A percentile compares a stretch with the other conserved stretches of the same genome.
phyloP scores from a whole-genome alignment of 2,797 vertebrate species.

The Hephaestus fuliginosus region DNA sequence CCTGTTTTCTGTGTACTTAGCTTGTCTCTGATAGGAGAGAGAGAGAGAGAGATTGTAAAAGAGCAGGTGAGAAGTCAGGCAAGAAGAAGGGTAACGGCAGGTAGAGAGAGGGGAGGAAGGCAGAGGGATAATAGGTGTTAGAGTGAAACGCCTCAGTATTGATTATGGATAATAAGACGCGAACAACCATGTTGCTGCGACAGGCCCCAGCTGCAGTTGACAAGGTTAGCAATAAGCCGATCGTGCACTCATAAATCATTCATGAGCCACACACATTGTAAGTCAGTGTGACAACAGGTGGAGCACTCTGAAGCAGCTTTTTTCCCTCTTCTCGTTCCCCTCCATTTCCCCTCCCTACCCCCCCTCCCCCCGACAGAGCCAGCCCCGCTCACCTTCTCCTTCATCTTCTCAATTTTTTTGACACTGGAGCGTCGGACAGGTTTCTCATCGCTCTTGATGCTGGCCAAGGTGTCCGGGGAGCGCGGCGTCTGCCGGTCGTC shows the following conservation, averaged over 20 bases:
- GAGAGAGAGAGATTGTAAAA: neutral
- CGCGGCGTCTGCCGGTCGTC: conserved; percentile 95
- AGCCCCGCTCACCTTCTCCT: conserved; percentile 91
- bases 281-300: conserved; percentile 61
- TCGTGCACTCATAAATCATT: conserved; percentile 65
- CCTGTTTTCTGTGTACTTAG: conserved; percentile 98
- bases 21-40: conserved; percentile 89
- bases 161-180: conserved; percentile 69
- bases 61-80: conserved; percentile 11
- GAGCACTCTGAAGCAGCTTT: conserved; percentile 22
- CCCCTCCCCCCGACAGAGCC: neutral
- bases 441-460: conserved; percentile 93
- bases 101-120: conserved; percentile 11
- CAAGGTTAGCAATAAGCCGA: conserved; percentile 65
- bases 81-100: conserved; percentile 17
- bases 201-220: conserved; percentile 61
- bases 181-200: conserved; percentile 53
- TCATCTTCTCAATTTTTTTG: conserved; percentile 99
- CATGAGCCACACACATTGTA: conserved; percentile 41
- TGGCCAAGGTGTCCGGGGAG: conserved; percentile 93
- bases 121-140: conserved; percentile 42
- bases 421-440: conserved; percentile 96
- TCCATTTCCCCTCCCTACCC: neutral
- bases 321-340: neutral
- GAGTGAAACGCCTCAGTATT: conserved; percentile 64